phyloP scores from a whole-genome alignment of 2,797 vertebrate genomes.

The Leuciscus waleckii region DNA sequence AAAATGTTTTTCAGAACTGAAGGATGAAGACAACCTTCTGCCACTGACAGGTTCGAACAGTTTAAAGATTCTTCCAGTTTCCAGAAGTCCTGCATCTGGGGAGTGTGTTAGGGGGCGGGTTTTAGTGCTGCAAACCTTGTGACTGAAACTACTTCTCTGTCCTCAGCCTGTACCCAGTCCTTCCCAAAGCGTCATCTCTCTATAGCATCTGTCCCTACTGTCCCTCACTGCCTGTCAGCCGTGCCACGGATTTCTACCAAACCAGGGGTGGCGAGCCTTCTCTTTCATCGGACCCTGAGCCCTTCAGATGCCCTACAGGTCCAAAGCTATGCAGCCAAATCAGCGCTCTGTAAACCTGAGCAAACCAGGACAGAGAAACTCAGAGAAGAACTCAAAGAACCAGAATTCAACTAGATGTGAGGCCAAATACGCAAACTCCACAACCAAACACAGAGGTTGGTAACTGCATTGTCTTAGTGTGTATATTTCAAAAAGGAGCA shows the following conservation, averaged over 20 bases:
- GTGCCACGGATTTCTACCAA: constrained; percentile 69
- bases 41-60: background rate
- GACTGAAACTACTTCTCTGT: background rate
- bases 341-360: constrained; percentile 68
- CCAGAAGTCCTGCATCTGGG: background rate
- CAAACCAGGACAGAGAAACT: constrained; percentile 35
- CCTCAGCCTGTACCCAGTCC: constrained; percentile 65
- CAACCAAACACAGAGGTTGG: constrained; percentile 27
- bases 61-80: constrained; percentile 28
- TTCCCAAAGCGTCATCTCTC: constrained; percentile 71
- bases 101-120: background rate
- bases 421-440: background rate
- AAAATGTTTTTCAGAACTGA: constrained; percentile 19
- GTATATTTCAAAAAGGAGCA: background rate
- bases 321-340: constrained; percentile 74
- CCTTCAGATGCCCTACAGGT: constrained; percentile 84
- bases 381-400: constrained; percentile 30
- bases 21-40: constrained; percentile 7
- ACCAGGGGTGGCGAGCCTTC: constrained; percentile 84
- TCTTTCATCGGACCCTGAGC: constrained; percentile 83
- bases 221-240: constrained; percentile 53
- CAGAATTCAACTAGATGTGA: constrained; percentile 35
- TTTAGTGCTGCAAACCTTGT: background rate
- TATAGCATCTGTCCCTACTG: constrained; percentile 61
- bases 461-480: background rate